Percentiles rank a stretch among this genome's conserved stretches.
phyloP scores from a whole-genome alignment of 2,113 vertebrate genomes.

The Pluvialis apricaria region DNA sequence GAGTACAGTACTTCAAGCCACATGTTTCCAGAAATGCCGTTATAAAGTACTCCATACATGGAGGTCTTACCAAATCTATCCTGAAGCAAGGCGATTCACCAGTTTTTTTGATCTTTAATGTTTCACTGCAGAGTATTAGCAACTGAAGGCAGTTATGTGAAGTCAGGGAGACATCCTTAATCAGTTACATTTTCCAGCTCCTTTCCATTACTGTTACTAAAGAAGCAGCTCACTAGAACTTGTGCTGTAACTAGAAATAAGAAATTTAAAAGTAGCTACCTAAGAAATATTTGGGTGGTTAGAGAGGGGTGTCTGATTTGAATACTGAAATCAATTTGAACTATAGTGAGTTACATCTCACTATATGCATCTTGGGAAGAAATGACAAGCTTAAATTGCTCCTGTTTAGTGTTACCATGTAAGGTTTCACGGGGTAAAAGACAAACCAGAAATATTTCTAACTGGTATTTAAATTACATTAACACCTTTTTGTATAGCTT shows the following conservation, averaged over 20 bases:
- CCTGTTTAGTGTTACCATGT: neutral
- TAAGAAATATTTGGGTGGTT: neutral
- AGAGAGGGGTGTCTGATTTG: neutral
- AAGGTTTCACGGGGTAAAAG: slow-evolving; percentile 6
- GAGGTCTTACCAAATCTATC: neutral
- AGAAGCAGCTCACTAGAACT: neutral
- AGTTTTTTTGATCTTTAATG: neutral
- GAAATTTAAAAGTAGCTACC: neutral
- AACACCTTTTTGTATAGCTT: slow-evolving; percentile 48
- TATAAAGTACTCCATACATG: neutral
- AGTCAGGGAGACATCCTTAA: neutral
- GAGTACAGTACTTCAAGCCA: neutral
- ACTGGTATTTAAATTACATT: slow-evolving; percentile 68
- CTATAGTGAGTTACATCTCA: neutral
- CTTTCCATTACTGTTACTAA: neutral
- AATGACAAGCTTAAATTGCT: slow-evolving; percentile 6
- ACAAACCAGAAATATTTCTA: slow-evolving; percentile 41
- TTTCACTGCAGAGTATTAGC: neutral
- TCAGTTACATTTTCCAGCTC: neutral
- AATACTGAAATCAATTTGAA: neutral
- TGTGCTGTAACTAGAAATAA: neutral
- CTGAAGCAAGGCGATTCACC: neutral
- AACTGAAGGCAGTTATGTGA: neutral
- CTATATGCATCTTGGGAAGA: neutral
- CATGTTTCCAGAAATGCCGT: neutral